These are phyloP conservation scores for Sminthurides bifidus DNA, from an alignment of 1,140 invertebrate genomes.

Conservation along the genomic window DNA sequence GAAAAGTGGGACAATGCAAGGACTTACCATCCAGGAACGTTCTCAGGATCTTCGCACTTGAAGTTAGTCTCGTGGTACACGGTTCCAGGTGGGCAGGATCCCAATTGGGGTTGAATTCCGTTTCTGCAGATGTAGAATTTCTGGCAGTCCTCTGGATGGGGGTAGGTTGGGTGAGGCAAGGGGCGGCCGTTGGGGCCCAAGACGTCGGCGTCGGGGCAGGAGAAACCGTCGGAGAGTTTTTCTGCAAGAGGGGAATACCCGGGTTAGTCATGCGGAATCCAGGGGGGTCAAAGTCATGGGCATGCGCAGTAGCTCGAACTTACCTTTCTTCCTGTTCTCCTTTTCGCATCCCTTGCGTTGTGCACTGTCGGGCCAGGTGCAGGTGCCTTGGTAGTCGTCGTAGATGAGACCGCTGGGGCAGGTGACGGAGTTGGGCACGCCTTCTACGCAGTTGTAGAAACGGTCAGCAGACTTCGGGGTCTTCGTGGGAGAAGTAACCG, in stretches of 20 bases:
- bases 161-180: slow-evolving; percentile 64
- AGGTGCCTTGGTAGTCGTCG: slow-evolving; percentile 58
- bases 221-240: slow-evolving; percentile 58
- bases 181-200: slow-evolving; percentile 54
- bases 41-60: slow-evolving; percentile 65
- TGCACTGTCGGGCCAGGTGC: slow-evolving; percentile 50
- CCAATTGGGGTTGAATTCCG: slow-evolving; percentile 59
- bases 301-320: background rate
- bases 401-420: slow-evolving; percentile 72
- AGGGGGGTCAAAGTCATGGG: background rate
- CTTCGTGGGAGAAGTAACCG: slow-evolving; percentile 65
- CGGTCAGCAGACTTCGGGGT: slow-evolving; percentile 64
- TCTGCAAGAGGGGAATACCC: slow-evolving; percentile 39
- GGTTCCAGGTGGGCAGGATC: slow-evolving; percentile 57
- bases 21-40: slow-evolving; percentile 66
- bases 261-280: too few relatives aligned
- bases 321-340: slow-evolving; percentile 50
- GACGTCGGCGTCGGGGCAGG: slow-evolving; percentile 58
- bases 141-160: slow-evolving; percentile 67
- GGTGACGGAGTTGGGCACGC: slow-evolving; percentile 52
- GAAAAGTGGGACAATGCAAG: too few relatives aligned
- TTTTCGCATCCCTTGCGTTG: slow-evolving; percentile 48
- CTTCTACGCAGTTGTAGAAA: slow-evolving; percentile 52
- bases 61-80: slow-evolving; percentile 71
- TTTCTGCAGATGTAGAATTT: slow-evolving; percentile 76